Conservation (phyloP, 1,140 invertebrate species). For the Drosophila malerkotliana region DNA sequence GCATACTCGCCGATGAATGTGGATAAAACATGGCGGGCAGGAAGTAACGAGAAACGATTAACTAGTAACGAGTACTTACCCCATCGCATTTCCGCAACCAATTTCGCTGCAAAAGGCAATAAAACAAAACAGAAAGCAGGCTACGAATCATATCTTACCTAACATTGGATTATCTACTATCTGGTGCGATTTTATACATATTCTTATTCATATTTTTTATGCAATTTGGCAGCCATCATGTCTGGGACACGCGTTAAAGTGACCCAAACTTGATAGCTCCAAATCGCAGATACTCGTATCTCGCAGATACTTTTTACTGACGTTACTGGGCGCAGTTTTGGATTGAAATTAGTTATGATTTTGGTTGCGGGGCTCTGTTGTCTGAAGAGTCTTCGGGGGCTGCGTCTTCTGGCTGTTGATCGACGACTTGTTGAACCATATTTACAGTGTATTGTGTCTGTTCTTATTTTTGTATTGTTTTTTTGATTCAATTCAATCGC, state of each 20-base stretch:
- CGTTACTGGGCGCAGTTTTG: conserved; percentile 15
- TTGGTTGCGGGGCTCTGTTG: conserved; percentile 36
- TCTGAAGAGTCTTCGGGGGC: conserved; percentile 43
- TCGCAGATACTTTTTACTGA: conserved; percentile 8
- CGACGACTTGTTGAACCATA: conserved; percentile 62
- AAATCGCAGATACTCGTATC: conserved; percentile 47
- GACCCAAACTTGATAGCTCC: conserved; percentile 59
- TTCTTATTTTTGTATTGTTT: conserved; percentile 32
- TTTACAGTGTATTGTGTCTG: conserved; percentile 71
- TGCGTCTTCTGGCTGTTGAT: conserved; percentile 56
- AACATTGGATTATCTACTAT: conserved; percentile 51
- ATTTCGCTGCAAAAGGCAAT: conserved; percentile 66
- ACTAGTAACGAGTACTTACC: conserved; percentile 72
- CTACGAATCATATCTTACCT: conserved; percentile 73
- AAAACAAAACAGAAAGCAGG: conserved; percentile 54
- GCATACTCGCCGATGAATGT: conserved; percentile 34
- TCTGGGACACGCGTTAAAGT: conserved; percentile 59
- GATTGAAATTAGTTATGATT: conserved; percentile 1
- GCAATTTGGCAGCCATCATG: conserved; percentile 56
- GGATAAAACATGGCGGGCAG: conserved; percentile 18
- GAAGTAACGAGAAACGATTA: conserved; percentile 51
- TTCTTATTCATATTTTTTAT: background rate
- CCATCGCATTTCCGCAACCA: conserved; percentile 23
- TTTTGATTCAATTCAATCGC: conserved; percentile 79
- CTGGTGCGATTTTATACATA: conserved; percentile 8